Evolutionary conservation across 2,888 invertebrate species (phyloP), one percentile per base, ranked within the genome.

Genomic region (Calephelis perditalis): DNA sequence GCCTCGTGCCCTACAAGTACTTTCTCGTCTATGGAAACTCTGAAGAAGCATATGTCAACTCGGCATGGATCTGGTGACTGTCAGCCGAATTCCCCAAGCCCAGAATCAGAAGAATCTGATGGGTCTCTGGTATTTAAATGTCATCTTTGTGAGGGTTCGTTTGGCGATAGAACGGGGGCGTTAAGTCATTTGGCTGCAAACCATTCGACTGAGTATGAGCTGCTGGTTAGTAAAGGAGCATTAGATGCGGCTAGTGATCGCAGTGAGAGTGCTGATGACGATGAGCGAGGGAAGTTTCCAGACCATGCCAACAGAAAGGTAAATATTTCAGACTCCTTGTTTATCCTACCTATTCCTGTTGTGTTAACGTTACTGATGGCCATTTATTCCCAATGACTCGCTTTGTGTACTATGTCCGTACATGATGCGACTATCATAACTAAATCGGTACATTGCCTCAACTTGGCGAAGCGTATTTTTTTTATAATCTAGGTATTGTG

Each of bases 121-220:
- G 92, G 93, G 1, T 95, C 96, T 68, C 82, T 96, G 60, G 96
- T 96, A 7, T 98, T 96, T 87, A 97, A 97, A 82, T 98, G 98
- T 76, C 97, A 98, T 83, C 90, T 98, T 0, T 98, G 98, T 79
- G 98, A 98, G 72, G 94, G 94, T 8, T 96, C 97, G 0, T 98
- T 96, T 74, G 92, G 93, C 0, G 96, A 95, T 54, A 91, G 98
- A 3, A 92, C 94, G 63, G 95, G 95, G 15, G 96, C 97, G 35
- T 84, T 98, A 64, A 94, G 94, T 43, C 98, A 98, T 75, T 94
- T 97, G 69, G 94, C 94, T 67, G 90, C 93, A 35, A 89, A 91
- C 52, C 98, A 98, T 74, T 83, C 93, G 0, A 89, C 94, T 6
- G 97, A 97, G 69, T 98, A 96, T 77, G 94, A 95, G 46, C 91